These are phyloP conservation scores for Onychostoma macrolepis DNA, from an alignment of 2,113 vertebrate genomes.

Conservation along the genomic window DNA sequence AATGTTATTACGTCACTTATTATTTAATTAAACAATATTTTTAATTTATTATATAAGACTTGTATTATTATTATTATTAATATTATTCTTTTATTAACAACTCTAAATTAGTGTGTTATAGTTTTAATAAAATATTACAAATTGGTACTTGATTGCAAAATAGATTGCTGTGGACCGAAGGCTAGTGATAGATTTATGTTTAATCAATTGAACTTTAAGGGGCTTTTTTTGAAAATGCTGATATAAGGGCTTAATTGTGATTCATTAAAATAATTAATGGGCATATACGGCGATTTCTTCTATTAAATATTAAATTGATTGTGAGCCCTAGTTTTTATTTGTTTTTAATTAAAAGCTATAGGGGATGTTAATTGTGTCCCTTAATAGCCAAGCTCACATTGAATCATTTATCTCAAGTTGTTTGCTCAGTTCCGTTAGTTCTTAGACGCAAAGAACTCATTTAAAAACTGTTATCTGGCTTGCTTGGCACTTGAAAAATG, in stretches of 20 bases:
- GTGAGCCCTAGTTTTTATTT: background rate
- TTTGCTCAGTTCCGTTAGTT: background rate
- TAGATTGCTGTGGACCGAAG: background rate
- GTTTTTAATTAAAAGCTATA: background rate
- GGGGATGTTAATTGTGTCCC: background rate
- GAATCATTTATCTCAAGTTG: constrained; percentile 3
- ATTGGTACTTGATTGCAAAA: background rate
- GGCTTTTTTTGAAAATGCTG: background rate
- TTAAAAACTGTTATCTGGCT: background rate
- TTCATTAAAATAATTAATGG: background rate
- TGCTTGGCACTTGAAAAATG: constrained; percentile 3
- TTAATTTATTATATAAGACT: no score
- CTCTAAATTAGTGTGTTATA: no score
- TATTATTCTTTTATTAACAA: no score
- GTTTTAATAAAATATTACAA: background rate
- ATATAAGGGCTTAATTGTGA: background rate
- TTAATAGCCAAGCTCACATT: background rate
- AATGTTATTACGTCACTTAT: no score
- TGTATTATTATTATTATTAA: no score
- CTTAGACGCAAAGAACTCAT: constrained; percentile 1
- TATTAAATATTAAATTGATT: background rate
- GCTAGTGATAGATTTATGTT: background rate
- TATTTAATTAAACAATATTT: no score
- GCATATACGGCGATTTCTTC: background rate
- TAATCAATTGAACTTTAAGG: background rate